Percentiles rank a stretch among this genome's conserved stretches.
Evolutionary conservation across 1,140 invertebrate species (phyloP).

Genomic region (Zaprionus kolodkinae): DNA sequence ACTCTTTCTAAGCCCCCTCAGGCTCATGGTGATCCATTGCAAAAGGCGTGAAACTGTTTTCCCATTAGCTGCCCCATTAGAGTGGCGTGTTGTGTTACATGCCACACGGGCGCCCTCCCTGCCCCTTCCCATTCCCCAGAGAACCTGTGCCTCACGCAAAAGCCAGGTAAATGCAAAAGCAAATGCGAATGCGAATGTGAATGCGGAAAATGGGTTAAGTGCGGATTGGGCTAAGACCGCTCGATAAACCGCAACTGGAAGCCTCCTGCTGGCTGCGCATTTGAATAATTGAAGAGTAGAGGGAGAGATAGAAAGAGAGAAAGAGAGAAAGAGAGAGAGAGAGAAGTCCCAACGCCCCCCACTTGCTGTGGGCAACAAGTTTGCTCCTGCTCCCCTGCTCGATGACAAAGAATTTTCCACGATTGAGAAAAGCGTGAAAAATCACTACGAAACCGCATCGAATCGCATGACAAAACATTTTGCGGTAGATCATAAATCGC

Average conservation of each 20-base stretch:
- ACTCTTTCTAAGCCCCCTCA: neutral
- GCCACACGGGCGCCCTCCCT: too few relatives aligned
- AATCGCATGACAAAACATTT: slow-evolving; percentile 34
- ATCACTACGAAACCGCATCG: slow-evolving; percentile 43
- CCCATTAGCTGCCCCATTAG: slow-evolving; percentile 67
- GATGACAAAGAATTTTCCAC: slow-evolving; percentile 36
- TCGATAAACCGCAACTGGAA: slow-evolving; percentile 2
- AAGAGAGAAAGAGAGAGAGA: neutral
- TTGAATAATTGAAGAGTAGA: slow-evolving; percentile 55
- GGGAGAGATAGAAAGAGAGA: slow-evolving; percentile 5
- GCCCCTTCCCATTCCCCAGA: neutral
- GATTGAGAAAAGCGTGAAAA: slow-evolving; percentile 65
- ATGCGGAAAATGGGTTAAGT: slow-evolving; percentile 16
- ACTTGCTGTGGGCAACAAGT: slow-evolving; percentile 64
- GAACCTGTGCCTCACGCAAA: slow-evolving; percentile 48
- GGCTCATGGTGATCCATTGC: slow-evolving; percentile 11
- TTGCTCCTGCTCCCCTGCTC: slow-evolving; percentile 35
- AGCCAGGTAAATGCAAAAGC: slow-evolving; percentile 19
- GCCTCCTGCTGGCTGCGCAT: slow-evolving; percentile 5
- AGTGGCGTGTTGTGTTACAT: slow-evolving; percentile 64
- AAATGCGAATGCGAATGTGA: slow-evolving; percentile 61
- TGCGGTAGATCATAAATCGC: slow-evolving; percentile 60
- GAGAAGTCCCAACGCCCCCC: neutral
- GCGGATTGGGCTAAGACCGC: neutral
- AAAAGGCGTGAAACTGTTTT: slow-evolving; percentile 11